phyloP scores from a whole-genome alignment of 2,113 vertebrate species.

The Brachionichthys hirsutus region DNA sequence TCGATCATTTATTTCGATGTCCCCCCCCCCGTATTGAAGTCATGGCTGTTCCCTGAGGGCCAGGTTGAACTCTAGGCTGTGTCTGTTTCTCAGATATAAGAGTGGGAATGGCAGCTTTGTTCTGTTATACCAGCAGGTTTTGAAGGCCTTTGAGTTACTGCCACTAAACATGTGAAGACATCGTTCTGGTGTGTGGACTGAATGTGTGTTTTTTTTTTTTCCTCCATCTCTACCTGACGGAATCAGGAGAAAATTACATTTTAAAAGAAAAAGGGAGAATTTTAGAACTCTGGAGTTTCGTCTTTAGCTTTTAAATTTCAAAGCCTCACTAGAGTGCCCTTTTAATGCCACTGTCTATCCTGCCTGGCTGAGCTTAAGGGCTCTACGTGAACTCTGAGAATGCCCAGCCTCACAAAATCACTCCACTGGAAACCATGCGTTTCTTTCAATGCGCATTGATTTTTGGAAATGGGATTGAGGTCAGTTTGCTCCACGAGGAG shows the following conservation, averaged over 20 bases:
- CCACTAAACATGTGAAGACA: constrained; percentile 22
- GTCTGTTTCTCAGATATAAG: constrained; percentile 2
- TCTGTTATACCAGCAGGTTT: constrained; percentile 20
- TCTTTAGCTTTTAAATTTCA: constrained; percentile 15
- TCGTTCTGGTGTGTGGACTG: constrained; percentile 20
- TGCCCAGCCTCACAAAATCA: constrained; percentile 21
- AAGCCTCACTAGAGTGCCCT: constrained; percentile 8
- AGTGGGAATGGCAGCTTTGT: constrained; percentile 19
- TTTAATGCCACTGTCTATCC: constrained; percentile 25
- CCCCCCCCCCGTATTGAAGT: constrained; percentile 14
- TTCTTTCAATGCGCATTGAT: constrained; percentile 15
- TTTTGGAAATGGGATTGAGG: constrained; percentile 2
- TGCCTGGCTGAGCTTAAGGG: constrained; percentile 3
- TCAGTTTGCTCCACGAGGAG: constrained; percentile 1
- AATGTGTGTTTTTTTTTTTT: constrained; percentile 7
- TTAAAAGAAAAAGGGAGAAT: constrained; percentile 1
- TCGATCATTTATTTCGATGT: constrained; percentile 31
- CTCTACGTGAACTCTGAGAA: constrained; percentile 8
- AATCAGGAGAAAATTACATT: constrained; percentile 9
- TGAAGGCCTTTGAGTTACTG: constrained; percentile 13
- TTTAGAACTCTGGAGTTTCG: not conserved
- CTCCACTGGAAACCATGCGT: not conserved
- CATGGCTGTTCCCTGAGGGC: constrained; percentile 13
- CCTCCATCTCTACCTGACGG: constrained; percentile 23
- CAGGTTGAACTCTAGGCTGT: constrained; percentile 18